Conservation (phyloP, 2,888 invertebrate species). For the Apodemia mormo region DNA sequence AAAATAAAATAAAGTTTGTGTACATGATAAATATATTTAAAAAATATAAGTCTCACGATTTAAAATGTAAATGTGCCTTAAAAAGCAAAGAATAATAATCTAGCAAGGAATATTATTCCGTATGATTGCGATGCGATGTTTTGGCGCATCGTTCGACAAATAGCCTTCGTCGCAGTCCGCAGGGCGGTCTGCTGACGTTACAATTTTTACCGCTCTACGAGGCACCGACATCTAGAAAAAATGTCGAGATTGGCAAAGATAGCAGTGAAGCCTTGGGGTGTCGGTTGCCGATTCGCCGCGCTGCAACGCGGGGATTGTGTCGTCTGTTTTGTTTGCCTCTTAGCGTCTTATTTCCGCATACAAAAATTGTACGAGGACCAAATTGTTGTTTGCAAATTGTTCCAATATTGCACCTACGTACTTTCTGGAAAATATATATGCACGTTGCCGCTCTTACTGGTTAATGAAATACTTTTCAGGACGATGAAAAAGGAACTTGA, state of each 20-base stretch:
- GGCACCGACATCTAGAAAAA: conserved; percentile 63
- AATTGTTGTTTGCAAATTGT: conserved; percentile 62
- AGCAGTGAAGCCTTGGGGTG: conserved; percentile 67
- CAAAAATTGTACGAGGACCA: conserved; percentile 68
- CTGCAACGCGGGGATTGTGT: conserved; percentile 76
- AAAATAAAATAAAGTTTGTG: no score
- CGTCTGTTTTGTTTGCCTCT: conserved; percentile 75
- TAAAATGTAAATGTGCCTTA: conserved; percentile 69
- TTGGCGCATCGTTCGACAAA: conserved; percentile 79
- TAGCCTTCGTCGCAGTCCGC: conserved; percentile 69
- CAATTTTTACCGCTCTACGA: conserved; percentile 60
- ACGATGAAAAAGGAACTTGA: neutral
- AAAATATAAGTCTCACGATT: conserved; percentile 51
- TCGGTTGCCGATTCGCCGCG: conserved; percentile 70
- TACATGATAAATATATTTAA: no score
- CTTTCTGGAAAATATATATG: conserved; percentile 27
- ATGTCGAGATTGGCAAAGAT: conserved; percentile 72
- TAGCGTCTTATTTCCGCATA: conserved; percentile 72
- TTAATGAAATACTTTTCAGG: conserved; percentile 14
- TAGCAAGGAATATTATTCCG: conserved; percentile 74
- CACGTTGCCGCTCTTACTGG: conserved; percentile 15
- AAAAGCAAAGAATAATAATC: conserved; percentile 72
- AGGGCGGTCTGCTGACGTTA: conserved; percentile 69
- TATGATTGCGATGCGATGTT: conserved; percentile 76
- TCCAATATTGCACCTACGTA: conserved; percentile 46